Evolutionary conservation across 2,888 invertebrate species (phyloP).

Genomic region (Peribatodes rhomboidaria): DNA sequence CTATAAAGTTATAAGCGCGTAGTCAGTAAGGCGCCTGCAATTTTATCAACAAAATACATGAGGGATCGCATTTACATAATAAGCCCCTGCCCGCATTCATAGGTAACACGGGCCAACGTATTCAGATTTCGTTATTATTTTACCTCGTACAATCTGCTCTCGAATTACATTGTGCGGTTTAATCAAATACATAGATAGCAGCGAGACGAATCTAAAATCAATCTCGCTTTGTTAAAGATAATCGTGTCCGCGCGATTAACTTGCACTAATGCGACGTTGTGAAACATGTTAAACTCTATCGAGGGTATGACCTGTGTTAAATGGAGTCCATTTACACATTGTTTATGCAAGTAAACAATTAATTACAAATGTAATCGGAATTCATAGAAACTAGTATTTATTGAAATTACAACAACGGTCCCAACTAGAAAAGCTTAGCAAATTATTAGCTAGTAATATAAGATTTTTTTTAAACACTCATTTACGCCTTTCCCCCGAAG

Average conservation of each 20-base stretch:
- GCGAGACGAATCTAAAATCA: constrained; percentile 64
- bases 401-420: not conserved
- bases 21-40: constrained; percentile 60
- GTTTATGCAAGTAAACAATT: constrained; percentile 2
- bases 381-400: constrained; percentile 9
- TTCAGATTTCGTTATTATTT: constrained; percentile 79
- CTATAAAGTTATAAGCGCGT: constrained; percentile 41
- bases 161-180: constrained; percentile 64
- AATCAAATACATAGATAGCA: constrained; percentile 69
- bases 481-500: no score
- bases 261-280: constrained; percentile 47
- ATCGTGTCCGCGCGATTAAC: constrained; percentile 53
- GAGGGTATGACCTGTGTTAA: constrained; percentile 12
- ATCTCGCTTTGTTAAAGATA: constrained; percentile 58
- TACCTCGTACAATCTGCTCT: constrained; percentile 67
- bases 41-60: constrained; percentile 76
- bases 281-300: constrained; percentile 36
- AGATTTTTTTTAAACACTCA: no score
- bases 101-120: constrained; percentile 59
- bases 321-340: not conserved
- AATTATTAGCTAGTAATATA: not conserved
- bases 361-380: constrained; percentile 2
- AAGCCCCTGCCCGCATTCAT: constrained; percentile 66
- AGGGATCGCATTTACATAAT: constrained; percentile 79
- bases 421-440: not conserved